phyloP scores from a whole-genome alignment of 2,888 invertebrate genomes.

The Anthrax anthrax region DNA sequence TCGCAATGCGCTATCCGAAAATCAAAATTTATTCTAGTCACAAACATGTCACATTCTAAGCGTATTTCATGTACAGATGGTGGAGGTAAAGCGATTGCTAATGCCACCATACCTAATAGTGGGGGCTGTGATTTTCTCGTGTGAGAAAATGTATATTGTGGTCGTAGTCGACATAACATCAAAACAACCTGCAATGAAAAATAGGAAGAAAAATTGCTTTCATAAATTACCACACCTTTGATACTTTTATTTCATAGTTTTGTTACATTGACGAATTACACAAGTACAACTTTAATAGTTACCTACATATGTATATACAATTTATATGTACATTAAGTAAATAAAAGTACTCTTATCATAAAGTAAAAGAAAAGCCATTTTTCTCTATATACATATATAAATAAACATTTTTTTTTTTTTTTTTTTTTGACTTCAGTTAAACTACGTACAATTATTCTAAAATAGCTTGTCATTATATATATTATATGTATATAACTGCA shows the following conservation, averaged over 20 bases:
- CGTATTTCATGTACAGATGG: slow-evolving; percentile 95
- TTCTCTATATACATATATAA: no score
- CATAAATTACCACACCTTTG: slow-evolving; percentile 3
- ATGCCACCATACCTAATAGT: slow-evolving; percentile 81
- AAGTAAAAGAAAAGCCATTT: no score
- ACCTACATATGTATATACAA: no score
- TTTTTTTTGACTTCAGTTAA: no score
- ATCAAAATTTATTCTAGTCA: slow-evolving; percentile 89
- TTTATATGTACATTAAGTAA: no score
- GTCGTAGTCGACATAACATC: slow-evolving; percentile 78
- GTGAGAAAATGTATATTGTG: slow-evolving; percentile 86
- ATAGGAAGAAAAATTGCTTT: slow-evolving; percentile 1
- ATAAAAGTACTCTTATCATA: no score
- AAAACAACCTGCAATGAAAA: slow-evolving; percentile 65
- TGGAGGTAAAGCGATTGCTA: slow-evolving; percentile 92
- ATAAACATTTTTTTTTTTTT: no score
- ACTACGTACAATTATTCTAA: no score
- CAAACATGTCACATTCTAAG: slow-evolving; percentile 90
- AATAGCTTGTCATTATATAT: no score
- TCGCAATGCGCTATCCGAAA: slow-evolving; percentile 96
- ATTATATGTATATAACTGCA: no score
- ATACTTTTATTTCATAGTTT: not conserved
- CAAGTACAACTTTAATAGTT: no score
- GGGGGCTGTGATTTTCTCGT: slow-evolving; percentile 76
- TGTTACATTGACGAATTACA: no score